Evolutionary conservation across 2,888 invertebrate species (phyloP), one percentile per base, ranked within the genome.

Genomic region (Drosophila seclusa): DNA sequence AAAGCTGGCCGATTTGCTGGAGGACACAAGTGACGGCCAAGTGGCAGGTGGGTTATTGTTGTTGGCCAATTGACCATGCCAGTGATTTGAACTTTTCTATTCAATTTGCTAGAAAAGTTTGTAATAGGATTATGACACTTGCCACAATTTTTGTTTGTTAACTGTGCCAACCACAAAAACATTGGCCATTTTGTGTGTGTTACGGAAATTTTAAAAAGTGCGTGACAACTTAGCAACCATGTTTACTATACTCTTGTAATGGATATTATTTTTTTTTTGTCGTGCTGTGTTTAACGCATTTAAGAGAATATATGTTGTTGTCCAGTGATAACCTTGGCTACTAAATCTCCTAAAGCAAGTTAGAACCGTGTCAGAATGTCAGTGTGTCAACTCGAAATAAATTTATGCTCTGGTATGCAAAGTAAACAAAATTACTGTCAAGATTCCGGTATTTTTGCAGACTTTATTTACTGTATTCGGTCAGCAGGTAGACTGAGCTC

Each of bases 1-100:
- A 68, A 96, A 95, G 85, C 92, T 97, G 62, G 95, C 95, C 0
- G 96, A 95, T 88, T 92, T 97, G 74, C 94, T 97, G 66, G 87
- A 90, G 24, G 91, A 91, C 49, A 83, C 82, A 8, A 55, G 6
- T 8, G 60, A 50, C 8, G 72, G 52, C 5, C 66, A 76, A 57
- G 64, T 65, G 24, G 52, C 87, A 68, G 84, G 84, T 84, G 57
- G 34, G 82, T 45, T 24, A 24, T n/a, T 36, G 24, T 18, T 24
- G 24, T 18, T 34, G 34, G 29, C 29, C 29, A 50, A 27, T 40
- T 31, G 36, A 2, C 16, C 31, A 24, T 13, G 49, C 27, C 38
- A 67, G 32, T 38, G 53, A 68, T 54, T 60, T 70, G 31, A 34
- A 52, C 54, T 31, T 53, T n/a, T 13, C 27, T 36, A 49, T 68